Percentiles rank a stretch among this genome's conserved stretches.
Conservation (phyloP, 2,888 invertebrate species). For the Conus canariensis region DNA sequence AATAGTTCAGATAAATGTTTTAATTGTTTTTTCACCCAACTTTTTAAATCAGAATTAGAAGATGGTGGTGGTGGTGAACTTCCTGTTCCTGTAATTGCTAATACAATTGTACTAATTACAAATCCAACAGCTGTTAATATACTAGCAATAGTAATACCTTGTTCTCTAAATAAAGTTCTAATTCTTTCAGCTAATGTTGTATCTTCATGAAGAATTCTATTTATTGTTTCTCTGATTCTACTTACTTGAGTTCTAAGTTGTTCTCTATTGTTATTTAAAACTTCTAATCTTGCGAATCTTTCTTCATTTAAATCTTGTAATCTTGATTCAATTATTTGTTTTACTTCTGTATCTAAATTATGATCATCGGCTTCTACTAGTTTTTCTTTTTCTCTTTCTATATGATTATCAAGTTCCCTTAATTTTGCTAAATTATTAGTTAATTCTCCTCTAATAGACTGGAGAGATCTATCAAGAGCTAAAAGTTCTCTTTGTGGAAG, state of each 20-base stretch:
- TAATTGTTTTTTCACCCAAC: background rate
- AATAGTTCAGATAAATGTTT: background rate
- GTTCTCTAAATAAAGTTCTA: constrained; percentile 1
- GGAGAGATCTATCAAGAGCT: background rate
- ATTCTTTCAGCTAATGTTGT: constrained; percentile 7
- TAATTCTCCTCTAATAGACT: background rate
- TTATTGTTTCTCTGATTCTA: constrained; percentile 14
- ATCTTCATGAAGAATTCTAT: constrained; percentile 12
- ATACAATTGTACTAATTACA: background rate
- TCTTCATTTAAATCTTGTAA: background rate
- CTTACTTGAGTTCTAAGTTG: background rate
- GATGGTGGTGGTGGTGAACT: background rate
- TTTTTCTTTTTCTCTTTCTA: background rate
- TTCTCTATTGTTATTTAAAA: background rate
- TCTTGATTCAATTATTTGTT: background rate
- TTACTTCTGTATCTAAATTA: background rate
- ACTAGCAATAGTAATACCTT: background rate
- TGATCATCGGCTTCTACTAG: background rate
- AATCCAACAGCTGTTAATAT: constrained; percentile 7
- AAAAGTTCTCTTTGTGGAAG: background rate
- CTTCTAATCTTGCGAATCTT: background rate
- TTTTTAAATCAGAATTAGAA: background rate
- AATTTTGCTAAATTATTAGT: background rate
- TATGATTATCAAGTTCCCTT: background rate
- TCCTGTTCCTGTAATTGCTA: background rate